Base-by-base conservation (phyloP, 2,888 invertebrate genomes). In the Argyresthia goedartella region DNA sequence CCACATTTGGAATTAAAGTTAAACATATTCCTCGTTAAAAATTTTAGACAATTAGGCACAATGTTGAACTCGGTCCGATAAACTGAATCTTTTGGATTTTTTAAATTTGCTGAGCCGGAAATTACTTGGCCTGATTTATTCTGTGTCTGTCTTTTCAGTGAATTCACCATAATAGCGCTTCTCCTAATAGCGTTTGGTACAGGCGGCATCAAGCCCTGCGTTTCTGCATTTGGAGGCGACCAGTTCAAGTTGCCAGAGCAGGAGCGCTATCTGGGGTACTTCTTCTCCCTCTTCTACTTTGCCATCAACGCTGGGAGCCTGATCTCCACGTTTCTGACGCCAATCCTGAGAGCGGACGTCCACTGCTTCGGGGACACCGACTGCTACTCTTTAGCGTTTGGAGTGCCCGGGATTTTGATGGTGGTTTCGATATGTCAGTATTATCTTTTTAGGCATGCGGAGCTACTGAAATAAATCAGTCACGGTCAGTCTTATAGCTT, bases 181-280 rank as follows among this genome's bases (percentile, higher is more conserved):
- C 60, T 92, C 0, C 75, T 94, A 33, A 95, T 98, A 62, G 96
- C 96, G 0, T 64, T 97, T 11, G 97, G 97, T 0, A 96, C 97
- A 0, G 98, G 98, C 1, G 97, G 97, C 1, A 98, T 98, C 62
- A 98, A 98, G 69, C 97, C 98, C 0, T 98, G 97, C 67, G 97
- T 98, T 0, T 90, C 96, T 0, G 95, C 98, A 0, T 98, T 98
- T 73, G 98, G 98, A 0, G 98, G 97, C 0, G 98, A 98, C 73
- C 98, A 97, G 78, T 97, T 97, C 75, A 87, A 90, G 49, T 62
- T 95, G 49, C 94, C 94, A 0, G 91, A 94, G 58, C 95, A 97
- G 79, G 91, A 91, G 61, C 84, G 82, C 61, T 92, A 95, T 68
- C 81, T 97, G 55, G 91, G 92, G 13, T 91, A 90, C 55, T 98